Evolutionary conservation across 2,888 invertebrate genomes (phyloP).

Genomic region (Rhimphoctona megacephalus): DNA sequence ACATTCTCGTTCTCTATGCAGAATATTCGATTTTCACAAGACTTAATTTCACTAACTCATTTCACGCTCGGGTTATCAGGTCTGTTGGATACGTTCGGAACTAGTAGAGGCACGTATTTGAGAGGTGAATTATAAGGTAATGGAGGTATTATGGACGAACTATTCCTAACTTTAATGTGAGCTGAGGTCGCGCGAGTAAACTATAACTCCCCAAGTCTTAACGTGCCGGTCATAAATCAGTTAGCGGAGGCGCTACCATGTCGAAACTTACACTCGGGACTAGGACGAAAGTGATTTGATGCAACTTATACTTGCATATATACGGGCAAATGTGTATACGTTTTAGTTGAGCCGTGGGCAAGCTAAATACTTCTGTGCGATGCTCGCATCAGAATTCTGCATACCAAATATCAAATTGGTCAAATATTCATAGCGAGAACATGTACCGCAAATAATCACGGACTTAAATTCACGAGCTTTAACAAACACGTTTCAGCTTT

Average conservation of each 20-base stretch:
- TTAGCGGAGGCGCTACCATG: conserved; percentile 68
- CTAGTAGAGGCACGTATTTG: conserved; percentile 67
- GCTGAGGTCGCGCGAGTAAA: conserved; percentile 69
- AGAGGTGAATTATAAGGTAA: conserved; percentile 73
- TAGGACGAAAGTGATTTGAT: conserved; percentile 69
- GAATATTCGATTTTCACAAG: conserved; percentile 56
- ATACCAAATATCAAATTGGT: conserved; percentile 45
- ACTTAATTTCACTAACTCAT: conserved; percentile 72
- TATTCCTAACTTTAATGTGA: conserved; percentile 74
- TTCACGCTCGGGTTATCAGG: conserved; percentile 72
- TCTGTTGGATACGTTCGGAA: conserved; percentile 55
- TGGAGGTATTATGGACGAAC: conserved; percentile 73
- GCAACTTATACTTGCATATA: conserved; percentile 51
- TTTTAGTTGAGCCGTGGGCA: not conserved
- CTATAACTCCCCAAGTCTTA: conserved; percentile 68
- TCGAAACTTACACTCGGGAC: conserved; percentile 63
- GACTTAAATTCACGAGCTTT: not conserved
- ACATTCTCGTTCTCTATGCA: conserved; percentile 11
- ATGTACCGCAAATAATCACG: conserved; percentile 39
- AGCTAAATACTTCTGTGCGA: conserved; percentile 13
- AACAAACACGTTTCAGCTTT: not conserved
- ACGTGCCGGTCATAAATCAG: conserved; percentile 74
- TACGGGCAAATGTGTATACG: conserved; percentile 18
- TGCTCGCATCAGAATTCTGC: conserved; percentile 40
- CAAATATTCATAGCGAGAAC: conserved; percentile 40